Conservation (phyloP, 1,140 invertebrate genomes). For the Neodiprion lecontei region DNA sequence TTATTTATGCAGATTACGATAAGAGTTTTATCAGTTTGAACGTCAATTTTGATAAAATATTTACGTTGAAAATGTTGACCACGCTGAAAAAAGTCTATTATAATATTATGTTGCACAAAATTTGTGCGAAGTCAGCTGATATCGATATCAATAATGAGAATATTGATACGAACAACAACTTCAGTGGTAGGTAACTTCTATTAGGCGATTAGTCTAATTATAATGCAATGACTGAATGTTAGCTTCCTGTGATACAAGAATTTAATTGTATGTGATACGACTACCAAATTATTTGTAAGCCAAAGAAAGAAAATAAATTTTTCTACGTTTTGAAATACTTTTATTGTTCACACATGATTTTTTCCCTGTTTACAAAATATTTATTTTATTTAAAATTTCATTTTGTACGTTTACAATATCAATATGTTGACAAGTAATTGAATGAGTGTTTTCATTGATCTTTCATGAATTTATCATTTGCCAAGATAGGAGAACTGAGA, state of each 20-base stretch:
- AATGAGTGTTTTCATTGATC: no score
- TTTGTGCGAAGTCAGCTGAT: not conserved
- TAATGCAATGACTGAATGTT: no score
- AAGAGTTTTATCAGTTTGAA: constrained; percentile 14
- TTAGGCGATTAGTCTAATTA: no score
- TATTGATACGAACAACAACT: not conserved
- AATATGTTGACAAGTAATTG: no score
- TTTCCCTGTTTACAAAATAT: constrained; percentile 1
- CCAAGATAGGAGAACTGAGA: constrained; percentile 34
- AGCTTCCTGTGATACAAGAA: no score
- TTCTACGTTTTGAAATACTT: no score
- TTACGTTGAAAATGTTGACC: constrained; percentile 16
- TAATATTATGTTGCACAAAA: not conserved
- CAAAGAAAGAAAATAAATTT: no score
- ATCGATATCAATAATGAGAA: no score
- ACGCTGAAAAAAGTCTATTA: constrained; percentile 16
- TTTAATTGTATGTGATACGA: no score
- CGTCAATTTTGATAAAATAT: constrained; percentile 20
- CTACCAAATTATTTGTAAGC: no score
- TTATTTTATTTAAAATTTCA: constrained; percentile 13
- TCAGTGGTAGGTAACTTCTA: not conserved
- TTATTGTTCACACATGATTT: no score
- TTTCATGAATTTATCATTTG: constrained; percentile 30
- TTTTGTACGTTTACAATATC: constrained; percentile 11
- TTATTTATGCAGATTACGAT: constrained; percentile 28